A percentile compares a stretch with the other conserved stretches of the same genome.
These are phyloP conservation scores for Anguilla rostrata DNA, from an alignment of 2,113 vertebrate genomes.

Conservation along the genomic window DNA sequence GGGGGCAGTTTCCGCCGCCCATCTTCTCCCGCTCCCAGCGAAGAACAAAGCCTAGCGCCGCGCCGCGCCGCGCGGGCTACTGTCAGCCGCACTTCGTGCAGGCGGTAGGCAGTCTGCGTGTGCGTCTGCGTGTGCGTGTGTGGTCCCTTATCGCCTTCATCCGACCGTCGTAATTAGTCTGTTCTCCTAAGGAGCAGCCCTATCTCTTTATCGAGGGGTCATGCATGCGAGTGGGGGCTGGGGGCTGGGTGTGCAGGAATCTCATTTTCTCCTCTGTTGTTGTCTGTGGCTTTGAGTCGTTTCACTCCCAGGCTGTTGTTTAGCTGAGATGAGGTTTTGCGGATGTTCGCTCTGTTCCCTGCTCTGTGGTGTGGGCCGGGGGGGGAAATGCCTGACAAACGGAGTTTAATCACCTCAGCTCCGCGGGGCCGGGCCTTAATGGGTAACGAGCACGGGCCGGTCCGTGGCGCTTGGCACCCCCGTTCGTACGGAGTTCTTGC, in stretches of 20 bases:
- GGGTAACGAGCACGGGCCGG: neutral
- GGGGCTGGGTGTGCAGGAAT: neutral
- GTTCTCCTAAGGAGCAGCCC: constrained; percentile 38
- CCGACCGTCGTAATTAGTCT: constrained; percentile 51
- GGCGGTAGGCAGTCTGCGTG: neutral
- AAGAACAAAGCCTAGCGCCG: constrained; percentile 15
- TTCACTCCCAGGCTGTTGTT: neutral
- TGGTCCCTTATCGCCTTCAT: constrained; percentile 24
- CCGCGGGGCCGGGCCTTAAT: neutral
- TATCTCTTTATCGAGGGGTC: constrained; percentile 51
- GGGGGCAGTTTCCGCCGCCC: constrained; percentile 41
- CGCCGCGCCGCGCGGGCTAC: constrained; percentile 4
- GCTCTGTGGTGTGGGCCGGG: neutral
- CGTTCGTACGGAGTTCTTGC: too few relatives aligned
- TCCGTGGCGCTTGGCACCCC: neutral
- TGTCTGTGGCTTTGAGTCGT: neutral
- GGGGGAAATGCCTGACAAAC: neutral
- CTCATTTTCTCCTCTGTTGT: constrained; percentile 44
- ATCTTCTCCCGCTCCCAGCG: constrained; percentile 13
- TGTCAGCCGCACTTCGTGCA: constrained; percentile 10
- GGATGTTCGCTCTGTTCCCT: neutral
- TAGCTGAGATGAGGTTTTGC: neutral
- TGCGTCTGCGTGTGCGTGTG: constrained; percentile 25
- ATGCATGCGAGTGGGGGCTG: neutral
- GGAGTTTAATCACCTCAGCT: neutral